Conservation (phyloP, 2,888 invertebrate genomes). For the Stenchaetothrips biformis region DNA sequence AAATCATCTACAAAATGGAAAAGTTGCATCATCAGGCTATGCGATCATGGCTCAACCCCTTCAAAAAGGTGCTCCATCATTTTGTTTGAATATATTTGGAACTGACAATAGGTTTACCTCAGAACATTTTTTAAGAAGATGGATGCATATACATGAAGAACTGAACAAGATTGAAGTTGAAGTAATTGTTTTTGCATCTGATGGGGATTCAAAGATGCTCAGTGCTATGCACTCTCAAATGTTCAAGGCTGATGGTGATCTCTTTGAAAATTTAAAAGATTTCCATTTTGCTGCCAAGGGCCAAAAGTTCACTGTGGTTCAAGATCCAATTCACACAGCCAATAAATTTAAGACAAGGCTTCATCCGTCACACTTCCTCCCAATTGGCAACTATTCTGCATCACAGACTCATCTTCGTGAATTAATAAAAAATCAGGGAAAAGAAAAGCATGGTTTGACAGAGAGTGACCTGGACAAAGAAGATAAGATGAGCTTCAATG, state of each 20-base stretch:
- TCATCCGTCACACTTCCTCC: constrained; percentile 13
- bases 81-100: constrained; percentile 38
- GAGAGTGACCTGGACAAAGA: constrained; percentile 33
- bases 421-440: constrained; percentile 30
- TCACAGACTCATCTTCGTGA: constrained; percentile 10
- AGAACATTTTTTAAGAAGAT: constrained; percentile 37
- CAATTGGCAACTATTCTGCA: constrained; percentile 32
- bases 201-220: constrained; percentile 39
- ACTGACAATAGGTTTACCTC: constrained; percentile 39
- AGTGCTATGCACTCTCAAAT: constrained; percentile 38
- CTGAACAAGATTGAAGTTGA: constrained; percentile 28
- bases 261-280: background rate
- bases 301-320: constrained; percentile 26
- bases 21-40: constrained; percentile 34
- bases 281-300: background rate
- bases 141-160: constrained; percentile 35
- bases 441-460: constrained; percentile 33
- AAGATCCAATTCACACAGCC: constrained; percentile 34
- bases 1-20: constrained; percentile 29
- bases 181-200: constrained; percentile 38
- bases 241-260: constrained; percentile 27
- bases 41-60: constrained; percentile 38
- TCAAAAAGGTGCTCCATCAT: constrained; percentile 31
- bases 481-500: constrained; percentile 36
- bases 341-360: constrained; percentile 34